Evolutionary conservation across 23 tunicate species (phyloP).

Genomic region (Botrylloides violaceus): DNA sequence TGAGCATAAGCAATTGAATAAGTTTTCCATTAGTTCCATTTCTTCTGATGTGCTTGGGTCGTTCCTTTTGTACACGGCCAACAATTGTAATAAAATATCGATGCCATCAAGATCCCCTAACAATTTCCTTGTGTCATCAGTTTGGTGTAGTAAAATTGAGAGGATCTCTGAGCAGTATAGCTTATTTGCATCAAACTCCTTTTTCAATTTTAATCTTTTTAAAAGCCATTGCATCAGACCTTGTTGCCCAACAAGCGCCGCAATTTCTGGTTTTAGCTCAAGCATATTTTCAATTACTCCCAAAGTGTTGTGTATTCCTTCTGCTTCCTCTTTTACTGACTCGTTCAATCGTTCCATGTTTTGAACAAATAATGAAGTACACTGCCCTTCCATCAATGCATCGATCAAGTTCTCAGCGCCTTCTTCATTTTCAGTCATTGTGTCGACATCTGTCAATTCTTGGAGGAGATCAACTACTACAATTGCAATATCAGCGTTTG

Average conservation of each 20-base stretch:
- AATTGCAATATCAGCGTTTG: slow-evolving; percentile 81
- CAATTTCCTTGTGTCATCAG: slow-evolving; percentile 52
- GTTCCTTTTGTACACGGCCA: slow-evolving; percentile 83
- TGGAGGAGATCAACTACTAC: slow-evolving; percentile 83
- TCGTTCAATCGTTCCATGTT: slow-evolving; percentile 91
- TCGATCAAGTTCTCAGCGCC: slow-evolving; percentile 76
- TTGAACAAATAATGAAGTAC: slow-evolving; percentile 57
- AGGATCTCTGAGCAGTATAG: slow-evolving; percentile 74
- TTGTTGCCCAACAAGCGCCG: slow-evolving; percentile 39
- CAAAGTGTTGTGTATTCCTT: slow-evolving; percentile 75
- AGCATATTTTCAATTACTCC: slow-evolving; percentile 78
- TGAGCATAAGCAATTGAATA: slow-evolving; percentile 85
- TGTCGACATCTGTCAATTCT: slow-evolving; percentile 77
- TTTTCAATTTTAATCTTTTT: slow-evolving; percentile 57
- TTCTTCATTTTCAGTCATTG: slow-evolving; percentile 62
- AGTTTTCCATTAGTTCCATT: slow-evolving; percentile 91
- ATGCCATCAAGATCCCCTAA: slow-evolving; percentile 89
- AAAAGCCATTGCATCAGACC: slow-evolving; percentile 77
- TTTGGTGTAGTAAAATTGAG: slow-evolving; percentile 75
- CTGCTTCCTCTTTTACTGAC: slow-evolving; percentile 77
- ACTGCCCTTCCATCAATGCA: slow-evolving; percentile 75
- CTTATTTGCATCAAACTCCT: slow-evolving; percentile 75
- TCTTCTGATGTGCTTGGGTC: slow-evolving; percentile 79
- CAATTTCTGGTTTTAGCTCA: slow-evolving; percentile 64
- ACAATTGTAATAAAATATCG: slow-evolving; percentile 73